Evolutionary conservation across 2,888 invertebrate species (phyloP).

Genomic region (Harpalus rubripes): DNA sequence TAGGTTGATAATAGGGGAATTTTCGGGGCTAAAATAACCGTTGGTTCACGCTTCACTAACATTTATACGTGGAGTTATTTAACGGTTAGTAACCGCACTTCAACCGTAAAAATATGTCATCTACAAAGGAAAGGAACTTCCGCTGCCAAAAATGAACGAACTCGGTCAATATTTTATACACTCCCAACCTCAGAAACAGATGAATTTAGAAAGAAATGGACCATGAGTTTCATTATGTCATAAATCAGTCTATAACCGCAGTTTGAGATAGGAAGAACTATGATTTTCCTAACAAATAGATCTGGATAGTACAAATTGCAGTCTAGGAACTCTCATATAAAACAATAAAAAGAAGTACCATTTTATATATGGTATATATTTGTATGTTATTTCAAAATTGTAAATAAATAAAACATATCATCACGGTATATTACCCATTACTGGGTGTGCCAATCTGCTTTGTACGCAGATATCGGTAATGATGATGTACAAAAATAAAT

Average conservation of each 20-base stretch:
- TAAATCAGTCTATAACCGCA: neutral
- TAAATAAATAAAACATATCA: too few relatives aligned
- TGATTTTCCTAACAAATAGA: neutral
- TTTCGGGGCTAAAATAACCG: neutral
- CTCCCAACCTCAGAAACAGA: neutral
- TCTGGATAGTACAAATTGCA: neutral
- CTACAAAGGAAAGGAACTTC: neutral
- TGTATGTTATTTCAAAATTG: too few relatives aligned
- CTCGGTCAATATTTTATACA: constrained; percentile 2
- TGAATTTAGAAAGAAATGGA: constrained; percentile 3
- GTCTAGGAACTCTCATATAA: neutral
- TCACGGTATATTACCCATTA: too few relatives aligned
- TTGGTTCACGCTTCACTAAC: neutral
- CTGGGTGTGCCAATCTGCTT: too few relatives aligned
- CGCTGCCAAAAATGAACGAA: neutral
- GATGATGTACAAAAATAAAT: too few relatives aligned
- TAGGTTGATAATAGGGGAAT: neutral
- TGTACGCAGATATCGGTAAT: too few relatives aligned
- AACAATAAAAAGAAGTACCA: too few relatives aligned
- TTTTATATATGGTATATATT: too few relatives aligned
- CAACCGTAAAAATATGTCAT: constrained; percentile 1
- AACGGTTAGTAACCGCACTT: constrained; percentile 1
- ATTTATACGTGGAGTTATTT: neutral
- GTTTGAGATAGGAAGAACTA: neutral
- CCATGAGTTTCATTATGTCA: neutral